These are phyloP conservation scores for Huso huso DNA, from an alignment of 2,797 vertebrate genomes.

Conservation along the genomic window DNA sequence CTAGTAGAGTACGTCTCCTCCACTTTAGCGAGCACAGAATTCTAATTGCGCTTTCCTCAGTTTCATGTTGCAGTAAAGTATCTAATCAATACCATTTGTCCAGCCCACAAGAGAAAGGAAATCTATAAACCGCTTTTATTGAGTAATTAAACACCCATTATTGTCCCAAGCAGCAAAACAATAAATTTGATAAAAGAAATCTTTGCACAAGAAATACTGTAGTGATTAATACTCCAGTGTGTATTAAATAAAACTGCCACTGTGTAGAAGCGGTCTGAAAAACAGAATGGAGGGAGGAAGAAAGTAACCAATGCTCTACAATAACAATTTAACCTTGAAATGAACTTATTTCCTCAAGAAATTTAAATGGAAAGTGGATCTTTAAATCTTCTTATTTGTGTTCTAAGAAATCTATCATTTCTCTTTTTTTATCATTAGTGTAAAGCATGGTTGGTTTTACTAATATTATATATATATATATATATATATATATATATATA, in stretches of 20 bases:
- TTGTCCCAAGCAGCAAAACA: conserved; percentile 88
- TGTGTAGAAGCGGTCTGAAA: conserved; percentile 64
- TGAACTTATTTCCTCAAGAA: conserved; percentile 75
- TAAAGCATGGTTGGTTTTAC: background rate
- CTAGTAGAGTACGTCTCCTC: conserved; percentile 31
- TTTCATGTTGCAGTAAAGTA: conserved; percentile 84
- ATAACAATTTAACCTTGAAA: conserved; percentile 80
- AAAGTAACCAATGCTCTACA: conserved; percentile 37
- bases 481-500: no score
- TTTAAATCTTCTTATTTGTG: conserved; percentile 77
- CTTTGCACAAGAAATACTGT: conserved; percentile 77
- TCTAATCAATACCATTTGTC: conserved; percentile 95
- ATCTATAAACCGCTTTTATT: conserved; percentile 97
- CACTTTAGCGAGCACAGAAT: conserved; percentile 67
- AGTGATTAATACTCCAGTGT: conserved; percentile 80
- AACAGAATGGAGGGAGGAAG: conserved; percentile 29
- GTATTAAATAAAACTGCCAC: conserved; percentile 77
- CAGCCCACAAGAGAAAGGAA: conserved; percentile 83
- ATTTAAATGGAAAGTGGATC: conserved; percentile 70
- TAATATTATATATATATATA: no score
- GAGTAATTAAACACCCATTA: conserved; percentile 99
- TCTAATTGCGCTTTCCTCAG: conserved; percentile 90
- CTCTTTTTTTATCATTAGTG: background rate
- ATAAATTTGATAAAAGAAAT: conserved; percentile 89
- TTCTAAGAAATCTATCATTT: conserved; percentile 49